phyloP scores from a whole-genome alignment of 2,888 invertebrate species.

The Adela reaumurella region DNA sequence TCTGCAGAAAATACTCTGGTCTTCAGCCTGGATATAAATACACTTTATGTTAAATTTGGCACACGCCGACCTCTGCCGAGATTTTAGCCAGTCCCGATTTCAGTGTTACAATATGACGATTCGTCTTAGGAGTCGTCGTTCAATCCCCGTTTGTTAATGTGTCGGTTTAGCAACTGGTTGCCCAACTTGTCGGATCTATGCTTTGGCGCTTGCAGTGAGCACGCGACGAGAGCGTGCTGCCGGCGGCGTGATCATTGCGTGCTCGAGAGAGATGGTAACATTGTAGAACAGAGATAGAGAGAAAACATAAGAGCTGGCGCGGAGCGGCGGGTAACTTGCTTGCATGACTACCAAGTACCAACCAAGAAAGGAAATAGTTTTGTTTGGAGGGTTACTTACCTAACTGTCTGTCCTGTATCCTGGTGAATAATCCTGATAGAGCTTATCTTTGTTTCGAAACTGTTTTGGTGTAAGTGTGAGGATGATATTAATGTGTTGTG shows the following conservation, averaged over 20 bases:
- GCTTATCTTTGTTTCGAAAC: no score
- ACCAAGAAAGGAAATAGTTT: no score
- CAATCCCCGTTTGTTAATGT: neutral
- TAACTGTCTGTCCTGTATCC: no score
- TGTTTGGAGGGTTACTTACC: no score
- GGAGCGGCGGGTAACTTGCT: no score
- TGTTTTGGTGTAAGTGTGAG: no score
- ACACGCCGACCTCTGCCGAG: neutral
- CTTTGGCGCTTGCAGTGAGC: neutral
- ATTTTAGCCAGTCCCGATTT: neutral
- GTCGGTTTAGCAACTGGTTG: neutral
- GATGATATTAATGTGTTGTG: no score
- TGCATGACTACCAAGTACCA: no score
- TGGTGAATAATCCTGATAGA: no score
- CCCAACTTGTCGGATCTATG: neutral
- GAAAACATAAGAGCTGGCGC: conserved; percentile 26
- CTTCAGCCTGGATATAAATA: neutral
- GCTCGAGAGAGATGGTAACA: conserved; percentile 13
- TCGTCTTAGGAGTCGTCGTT: neutral
- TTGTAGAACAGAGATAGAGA: conserved; percentile 18
- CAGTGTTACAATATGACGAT: neutral
- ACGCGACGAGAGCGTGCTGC: conserved; percentile 14
- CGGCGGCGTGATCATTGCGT: conserved; percentile 22
- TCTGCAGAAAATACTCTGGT: neutral
- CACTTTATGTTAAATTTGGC: neutral